phyloP scores from a whole-genome alignment of 2,888 invertebrate genomes.

The Brachylomia viminalis region DNA sequence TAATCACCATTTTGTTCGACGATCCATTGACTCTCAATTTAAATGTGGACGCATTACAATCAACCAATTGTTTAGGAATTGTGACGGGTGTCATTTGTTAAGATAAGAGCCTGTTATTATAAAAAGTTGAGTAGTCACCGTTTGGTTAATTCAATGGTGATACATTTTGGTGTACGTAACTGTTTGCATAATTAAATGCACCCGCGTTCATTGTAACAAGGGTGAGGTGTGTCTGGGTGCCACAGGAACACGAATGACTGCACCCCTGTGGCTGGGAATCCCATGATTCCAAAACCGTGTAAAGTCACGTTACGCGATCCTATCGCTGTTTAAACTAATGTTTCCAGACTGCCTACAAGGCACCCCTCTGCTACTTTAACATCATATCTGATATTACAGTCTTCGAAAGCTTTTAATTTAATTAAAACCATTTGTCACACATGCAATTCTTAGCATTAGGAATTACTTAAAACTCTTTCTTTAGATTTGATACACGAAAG shows the following conservation, averaged over 20 bases:
- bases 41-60: slow-evolving; percentile 58
- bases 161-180: slow-evolving; percentile 16
- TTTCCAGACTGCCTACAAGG: slow-evolving; percentile 39
- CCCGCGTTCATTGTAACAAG: slow-evolving; percentile 16
- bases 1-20: slow-evolving; percentile 51
- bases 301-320: slow-evolving; percentile 50
- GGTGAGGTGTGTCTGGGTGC: slow-evolving; percentile 37
- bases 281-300: slow-evolving; percentile 49
- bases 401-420: slow-evolving; percentile 30
- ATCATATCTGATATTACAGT: slow-evolving; percentile 35
- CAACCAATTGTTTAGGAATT: slow-evolving; percentile 58
- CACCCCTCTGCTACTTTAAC: slow-evolving; percentile 38
- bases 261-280: slow-evolving; percentile 53
- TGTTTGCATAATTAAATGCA: slow-evolving; percentile 56
- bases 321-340: slow-evolving; percentile 45
- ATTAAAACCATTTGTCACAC: slow-evolving; percentile 38
- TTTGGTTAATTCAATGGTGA: slow-evolving; percentile 14
- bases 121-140: slow-evolving; percentile 29
- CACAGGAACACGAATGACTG: slow-evolving; percentile 31
- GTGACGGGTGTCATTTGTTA: slow-evolving; percentile 27
- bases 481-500: neutral
- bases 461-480: neutral
- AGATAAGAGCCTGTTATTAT: slow-evolving; percentile 25
- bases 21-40: slow-evolving; percentile 65
- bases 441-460: neutral